Evolutionary conservation across 2,888 invertebrate genomes (phyloP).

Genomic region (Ichneumoninae sp.): DNA sequence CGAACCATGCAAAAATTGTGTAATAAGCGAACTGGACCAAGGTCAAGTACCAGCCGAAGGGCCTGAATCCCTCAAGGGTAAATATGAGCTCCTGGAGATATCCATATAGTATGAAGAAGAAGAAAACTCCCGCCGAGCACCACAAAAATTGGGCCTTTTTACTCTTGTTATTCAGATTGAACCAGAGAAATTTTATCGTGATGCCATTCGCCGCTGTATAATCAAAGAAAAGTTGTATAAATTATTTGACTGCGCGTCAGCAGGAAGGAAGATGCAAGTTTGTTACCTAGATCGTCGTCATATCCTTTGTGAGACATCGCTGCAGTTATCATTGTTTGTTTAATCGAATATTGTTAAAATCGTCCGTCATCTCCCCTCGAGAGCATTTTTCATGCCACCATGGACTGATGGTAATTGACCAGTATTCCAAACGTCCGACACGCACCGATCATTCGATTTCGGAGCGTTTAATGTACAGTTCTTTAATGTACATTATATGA

Average conservation of each 20-base stretch:
- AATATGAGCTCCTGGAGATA: conserved; percentile 95
- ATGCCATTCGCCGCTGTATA: conserved; percentile 14
- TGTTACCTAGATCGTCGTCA: conserved; percentile 27
- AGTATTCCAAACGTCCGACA: neutral
- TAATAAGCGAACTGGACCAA: conserved; percentile 96
- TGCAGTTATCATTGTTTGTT: neutral
- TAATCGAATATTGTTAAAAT: neutral
- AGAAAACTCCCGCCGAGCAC: conserved; percentile 92
- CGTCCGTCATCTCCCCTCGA: neutral
- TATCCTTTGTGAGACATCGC: conserved; percentile 52
- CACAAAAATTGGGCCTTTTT: conserved; percentile 90
- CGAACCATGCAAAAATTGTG: conserved; percentile 91
- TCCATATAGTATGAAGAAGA: conserved; percentile 95
- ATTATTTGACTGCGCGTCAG: neutral
- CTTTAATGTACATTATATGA: neutral
- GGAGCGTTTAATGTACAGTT: neutral
- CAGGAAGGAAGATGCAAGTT: conserved; percentile 8
- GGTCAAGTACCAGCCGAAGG: conserved; percentile 96
- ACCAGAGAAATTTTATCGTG: conserved; percentile 89
- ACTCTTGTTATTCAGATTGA: conserved; percentile 89
- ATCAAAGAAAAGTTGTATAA: neutral
- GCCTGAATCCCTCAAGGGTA: conserved; percentile 94
- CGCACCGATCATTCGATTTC: neutral
- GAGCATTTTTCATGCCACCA: neutral
- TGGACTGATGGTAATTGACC: neutral